Conservation (phyloP, 2,888 invertebrate genomes). For the Brachylomia viminalis region DNA sequence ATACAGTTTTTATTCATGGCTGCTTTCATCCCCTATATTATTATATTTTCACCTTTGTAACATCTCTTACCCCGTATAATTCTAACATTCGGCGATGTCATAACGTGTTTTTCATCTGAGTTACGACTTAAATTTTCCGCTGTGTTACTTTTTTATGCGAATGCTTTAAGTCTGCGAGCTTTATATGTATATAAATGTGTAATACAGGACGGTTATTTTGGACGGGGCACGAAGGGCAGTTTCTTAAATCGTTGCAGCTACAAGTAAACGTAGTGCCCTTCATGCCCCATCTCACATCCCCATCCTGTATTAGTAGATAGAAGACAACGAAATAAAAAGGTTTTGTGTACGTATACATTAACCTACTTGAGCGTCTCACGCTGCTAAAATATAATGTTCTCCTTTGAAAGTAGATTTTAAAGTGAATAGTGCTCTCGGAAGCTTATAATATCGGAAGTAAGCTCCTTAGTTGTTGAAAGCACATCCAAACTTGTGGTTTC, state of each 20-base stretch:
- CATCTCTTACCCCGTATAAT: conserved; percentile 25
- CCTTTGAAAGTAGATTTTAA: conserved; percentile 26
- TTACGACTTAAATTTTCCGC: conserved; percentile 28
- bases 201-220: background rate
- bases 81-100: conserved; percentile 15
- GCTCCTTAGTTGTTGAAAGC: background rate
- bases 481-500: conserved; percentile 3
- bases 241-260: background rate
- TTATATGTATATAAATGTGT: background rate
- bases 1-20: conserved; percentile 28
- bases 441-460: conserved; percentile 8
- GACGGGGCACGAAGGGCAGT: background rate
- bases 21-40: background rate
- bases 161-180: conserved; percentile 3
- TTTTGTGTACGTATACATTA: no score
- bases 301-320: no score
- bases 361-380: background rate
- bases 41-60: conserved; percentile 37
- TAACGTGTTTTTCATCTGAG: conserved; percentile 29
- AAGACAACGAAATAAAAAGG: background rate
- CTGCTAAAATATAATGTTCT: conserved; percentile 19
- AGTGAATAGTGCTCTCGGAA: background rate
- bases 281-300: background rate
- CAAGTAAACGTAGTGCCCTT: background rate
- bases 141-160: conserved; percentile 29